These are phyloP conservation scores for Benitochromis conjunctus DNA, from an alignment of 2,113 vertebrate species.

Conservation along the genomic window DNA sequence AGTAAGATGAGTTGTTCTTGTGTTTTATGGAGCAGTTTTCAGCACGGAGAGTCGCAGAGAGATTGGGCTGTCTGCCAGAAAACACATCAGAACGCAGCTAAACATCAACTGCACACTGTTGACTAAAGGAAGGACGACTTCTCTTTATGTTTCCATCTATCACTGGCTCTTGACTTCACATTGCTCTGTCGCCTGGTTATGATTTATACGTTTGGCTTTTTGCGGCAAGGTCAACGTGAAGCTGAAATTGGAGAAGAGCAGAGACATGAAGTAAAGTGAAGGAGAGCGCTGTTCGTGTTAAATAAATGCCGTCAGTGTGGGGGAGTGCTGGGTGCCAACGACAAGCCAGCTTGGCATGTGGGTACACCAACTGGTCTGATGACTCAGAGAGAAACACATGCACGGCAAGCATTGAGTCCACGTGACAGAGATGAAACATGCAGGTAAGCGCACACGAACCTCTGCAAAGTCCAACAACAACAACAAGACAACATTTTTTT, in stretches of 20 bases:
- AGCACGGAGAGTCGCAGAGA: neutral
- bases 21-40: neutral
- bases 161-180: neutral
- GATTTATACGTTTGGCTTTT: neutral
- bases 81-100: neutral
- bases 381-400: conserved; percentile 54
- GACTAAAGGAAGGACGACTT: neutral
- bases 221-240: neutral
- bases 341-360: conserved; percentile 52
- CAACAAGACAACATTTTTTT: neutral
- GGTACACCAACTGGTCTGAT: conserved; percentile 64
- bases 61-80: neutral
- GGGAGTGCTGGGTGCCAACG: conserved; percentile 39
- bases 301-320: conserved; percentile 30
- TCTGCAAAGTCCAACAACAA: neutral
- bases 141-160: neutral
- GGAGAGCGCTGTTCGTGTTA: neutral
- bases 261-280: neutral
- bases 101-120: neutral
- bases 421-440: neutral
- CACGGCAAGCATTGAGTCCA: neutral
- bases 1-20: neutral
- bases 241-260: neutral
- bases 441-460: neutral
- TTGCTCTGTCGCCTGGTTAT: neutral